Conservation (phyloP, 2,113 vertebrate species). For the Oryzias curvinotus region DNA sequence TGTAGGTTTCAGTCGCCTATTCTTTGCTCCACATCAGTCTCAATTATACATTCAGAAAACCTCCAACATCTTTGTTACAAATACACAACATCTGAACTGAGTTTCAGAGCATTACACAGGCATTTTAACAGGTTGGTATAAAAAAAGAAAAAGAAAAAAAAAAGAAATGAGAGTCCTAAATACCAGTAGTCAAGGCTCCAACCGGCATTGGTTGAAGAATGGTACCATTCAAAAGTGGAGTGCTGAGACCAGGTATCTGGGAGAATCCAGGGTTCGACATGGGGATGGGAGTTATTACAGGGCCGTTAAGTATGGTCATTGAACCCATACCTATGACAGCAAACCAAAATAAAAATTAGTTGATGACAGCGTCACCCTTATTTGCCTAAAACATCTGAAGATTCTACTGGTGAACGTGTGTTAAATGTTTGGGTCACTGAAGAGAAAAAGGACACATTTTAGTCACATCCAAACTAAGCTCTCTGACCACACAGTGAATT, state of each 20-base stretch:
- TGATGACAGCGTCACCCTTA: too few relatives aligned
- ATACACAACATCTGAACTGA: neutral
- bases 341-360: neutral
- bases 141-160: neutral
- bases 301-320: slow-evolving; percentile 84
- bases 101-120: neutral
- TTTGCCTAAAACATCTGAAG: too few relatives aligned
- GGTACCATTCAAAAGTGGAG: slow-evolving; percentile 86
- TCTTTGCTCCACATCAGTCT: neutral
- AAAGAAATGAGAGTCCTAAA: neutral
- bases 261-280: slow-evolving; percentile 74
- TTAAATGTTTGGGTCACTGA: neutral
- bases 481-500: neutral
- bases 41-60: neutral
- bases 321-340: slow-evolving; percentile 84
- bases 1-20: neutral
- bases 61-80: neutral
- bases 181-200: slow-evolving; percentile 59
- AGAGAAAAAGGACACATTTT: neutral
- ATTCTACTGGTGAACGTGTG: too few relatives aligned
- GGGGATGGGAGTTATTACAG: slow-evolving; percentile 76
- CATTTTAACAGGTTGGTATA: neutral
- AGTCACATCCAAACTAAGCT: neutral
- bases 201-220: slow-evolving; percentile 82
- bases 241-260: slow-evolving; percentile 64